phyloP scores from a whole-genome alignment of 2,888 invertebrate species.

The Apodemia hepburni region DNA sequence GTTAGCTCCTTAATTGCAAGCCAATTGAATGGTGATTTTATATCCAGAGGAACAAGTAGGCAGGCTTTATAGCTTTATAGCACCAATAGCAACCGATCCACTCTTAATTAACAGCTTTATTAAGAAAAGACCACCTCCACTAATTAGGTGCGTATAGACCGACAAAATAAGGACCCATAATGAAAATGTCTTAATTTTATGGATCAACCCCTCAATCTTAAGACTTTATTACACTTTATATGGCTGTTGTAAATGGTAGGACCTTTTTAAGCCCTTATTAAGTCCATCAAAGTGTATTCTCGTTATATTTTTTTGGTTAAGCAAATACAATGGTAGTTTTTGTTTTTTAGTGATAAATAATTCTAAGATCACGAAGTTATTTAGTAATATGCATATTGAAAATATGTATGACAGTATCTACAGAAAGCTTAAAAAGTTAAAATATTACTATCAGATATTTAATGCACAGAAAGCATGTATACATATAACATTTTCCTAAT shows the following conservation, averaged over 20 bases:
- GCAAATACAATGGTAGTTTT: background rate
- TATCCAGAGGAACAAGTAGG: conserved; percentile 51
- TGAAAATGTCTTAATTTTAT: conserved; percentile 79
- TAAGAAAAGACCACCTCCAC: conserved; percentile 67
- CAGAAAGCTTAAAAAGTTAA: too few relatives aligned
- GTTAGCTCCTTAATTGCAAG: conserved; percentile 34
- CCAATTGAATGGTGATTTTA: conserved; percentile 33
- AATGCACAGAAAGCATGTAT: too few relatives aligned
- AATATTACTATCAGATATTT: too few relatives aligned
- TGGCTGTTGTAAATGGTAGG: conserved; percentile 47
- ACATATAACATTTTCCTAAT: too few relatives aligned
- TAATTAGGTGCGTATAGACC: conserved; percentile 52
- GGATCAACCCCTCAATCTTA: conserved; percentile 43
- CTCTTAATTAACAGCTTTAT: conserved; percentile 58
- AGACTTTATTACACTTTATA: conserved; percentile 54
- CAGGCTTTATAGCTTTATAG: conserved; percentile 64
- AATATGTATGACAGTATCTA: too few relatives aligned
- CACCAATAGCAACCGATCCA: conserved; percentile 54
- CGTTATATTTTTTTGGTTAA: background rate
- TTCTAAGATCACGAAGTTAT: too few relatives aligned
- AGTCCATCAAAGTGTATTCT: conserved; percentile 16
- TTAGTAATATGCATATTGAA: too few relatives aligned
- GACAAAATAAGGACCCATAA: conserved; percentile 73
- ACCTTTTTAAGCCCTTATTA: conserved; percentile 31
- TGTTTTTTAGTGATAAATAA: background rate